Evolutionary conservation across 2,797 vertebrate genomes (phyloP), one percentile per base, ranked within the genome.

Genomic region (Trachurus trachurus): DNA sequence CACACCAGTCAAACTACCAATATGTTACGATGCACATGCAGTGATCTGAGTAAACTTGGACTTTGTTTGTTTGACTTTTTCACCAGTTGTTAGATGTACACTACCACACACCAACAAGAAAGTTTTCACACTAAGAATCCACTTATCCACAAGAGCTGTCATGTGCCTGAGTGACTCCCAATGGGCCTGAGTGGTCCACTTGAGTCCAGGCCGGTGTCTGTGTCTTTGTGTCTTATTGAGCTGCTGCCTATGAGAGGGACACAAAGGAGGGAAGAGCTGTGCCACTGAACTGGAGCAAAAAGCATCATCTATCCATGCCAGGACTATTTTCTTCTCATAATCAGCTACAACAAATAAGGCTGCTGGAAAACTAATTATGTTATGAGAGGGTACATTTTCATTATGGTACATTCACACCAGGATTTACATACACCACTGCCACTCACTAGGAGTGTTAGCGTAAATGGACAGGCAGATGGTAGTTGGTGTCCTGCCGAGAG

Each of bases 131-230:
- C 53, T 63, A 40, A 52, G 45, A 66, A 13, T 45, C 19, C 2
- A 1, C 29, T 34, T 85, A 39, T 73, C 70, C 53, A 44, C 34
- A 9, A 74, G 67, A 67, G 75, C 80, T 74, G 84, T 85, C 82
- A 78, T 76, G 76, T 76, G 83, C 77, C 80, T 86, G 85, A 90
- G 59, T 74, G 87, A 79, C 70, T 91, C 66, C 64, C 53, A 90
- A 84, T 71, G 59, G 71, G 34, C 81, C 78, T 31, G 73, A 89
- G 77, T 81, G 71, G 71, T 65, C 81, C 85, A 74, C 81, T 86
- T 78, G 54, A 86, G 59, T 76, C 86, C 80, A 50, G 39, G 49
- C 52, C 22, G 61, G 76, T 74, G 54, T 87, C 70, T 47, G n/a
- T 83, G 79, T 80, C 76, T 53, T 67, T 0, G 12, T 71, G 78